Conservation (phyloP, 2,888 invertebrate species). For the Ophioninae sp. region DNA sequence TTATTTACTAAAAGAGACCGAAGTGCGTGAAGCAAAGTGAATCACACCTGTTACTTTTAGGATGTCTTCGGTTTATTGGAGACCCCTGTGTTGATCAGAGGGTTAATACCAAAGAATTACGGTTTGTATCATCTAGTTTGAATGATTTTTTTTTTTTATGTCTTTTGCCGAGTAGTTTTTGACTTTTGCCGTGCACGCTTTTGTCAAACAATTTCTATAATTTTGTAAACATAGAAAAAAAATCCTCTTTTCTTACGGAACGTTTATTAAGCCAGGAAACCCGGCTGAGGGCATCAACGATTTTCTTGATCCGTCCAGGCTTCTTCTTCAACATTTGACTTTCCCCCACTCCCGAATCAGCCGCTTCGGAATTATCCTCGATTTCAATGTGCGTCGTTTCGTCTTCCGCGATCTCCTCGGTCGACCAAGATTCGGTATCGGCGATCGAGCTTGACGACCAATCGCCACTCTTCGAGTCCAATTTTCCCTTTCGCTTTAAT, state of each 20-base stretch:
- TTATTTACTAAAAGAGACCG: no score
- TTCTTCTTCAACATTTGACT: slow-evolving; percentile 62
- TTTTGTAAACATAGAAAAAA: not conserved
- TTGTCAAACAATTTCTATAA: no score
- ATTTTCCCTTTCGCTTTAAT: slow-evolving; percentile 53
- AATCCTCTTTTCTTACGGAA: slow-evolving; percentile 57
- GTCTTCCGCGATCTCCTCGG: slow-evolving; percentile 70
- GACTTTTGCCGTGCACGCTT: no score
- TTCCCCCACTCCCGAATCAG: slow-evolving; percentile 52
- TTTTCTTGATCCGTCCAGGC: slow-evolving; percentile 66
- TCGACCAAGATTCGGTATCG: slow-evolving; percentile 71
- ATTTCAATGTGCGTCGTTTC: slow-evolving; percentile 70
- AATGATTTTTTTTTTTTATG: no score
- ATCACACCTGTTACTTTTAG: no score
- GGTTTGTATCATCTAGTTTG: no score
- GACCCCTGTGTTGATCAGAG: no score
- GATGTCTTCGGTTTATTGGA: no score
- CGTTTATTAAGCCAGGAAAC: slow-evolving; percentile 69
- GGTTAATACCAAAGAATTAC: no score
- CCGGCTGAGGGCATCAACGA: slow-evolving; percentile 67
- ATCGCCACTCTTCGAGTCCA: slow-evolving; percentile 29
- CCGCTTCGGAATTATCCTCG: slow-evolving; percentile 65
- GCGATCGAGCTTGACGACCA: slow-evolving; percentile 69
- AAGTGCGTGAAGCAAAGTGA: no score
- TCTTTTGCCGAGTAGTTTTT: no score